Base-by-base conservation (phyloP, 2,113 vertebrate genomes). In the Lagopus leucura region DNA sequence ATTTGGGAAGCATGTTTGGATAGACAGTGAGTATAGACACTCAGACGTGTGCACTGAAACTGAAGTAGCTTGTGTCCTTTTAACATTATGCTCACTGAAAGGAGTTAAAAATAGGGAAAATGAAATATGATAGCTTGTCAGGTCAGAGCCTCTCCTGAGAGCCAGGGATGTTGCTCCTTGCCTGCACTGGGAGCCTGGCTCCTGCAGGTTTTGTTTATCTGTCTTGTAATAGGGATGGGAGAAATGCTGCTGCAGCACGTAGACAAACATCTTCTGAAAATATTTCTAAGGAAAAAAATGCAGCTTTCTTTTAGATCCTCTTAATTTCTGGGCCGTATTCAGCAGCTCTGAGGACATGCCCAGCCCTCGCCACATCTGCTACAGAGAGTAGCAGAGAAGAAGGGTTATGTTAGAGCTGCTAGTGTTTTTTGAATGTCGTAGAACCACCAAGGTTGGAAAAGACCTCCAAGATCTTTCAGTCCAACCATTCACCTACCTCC, bases 341-440 rank as follows among this genome's bases (percentile, higher is more conserved):
- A 71, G 34, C 40, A 90, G 65, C 30, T 69, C 0, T 0, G 38
- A 8, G 0, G 2, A 45, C 28, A 72, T 14, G 43, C 1, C 0
- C 52, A 75, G 38, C 47, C 61, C 48, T 88, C 0, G 1, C 19
- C 2, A 0, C 34, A 61, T 30, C 50, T 52, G 8, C 25, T 52
- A 1, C 34, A 42, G 45, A 16, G 20, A 36, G 70, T 25, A 67
- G 34, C 28, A 85, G 67, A 82, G 19, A 6, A 75, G 57, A 77
- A 42, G 64, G 22, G 55, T 42, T 36, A 4, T 43, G 27, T 10
- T 13, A 55, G 18, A 54, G 30, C 34, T 74, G 85, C 18, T 27
- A 47, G 22, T 1, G 0, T 12, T 72, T 64, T 73, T 63, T 28
- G 60, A 55, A 63, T 85, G 55, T 64, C 60, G 30, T 28, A 30